These are phyloP conservation scores for Muricea muricata DNA, from an alignment of 92 coral and sea anemone species.

Conservation along the genomic window DNA sequence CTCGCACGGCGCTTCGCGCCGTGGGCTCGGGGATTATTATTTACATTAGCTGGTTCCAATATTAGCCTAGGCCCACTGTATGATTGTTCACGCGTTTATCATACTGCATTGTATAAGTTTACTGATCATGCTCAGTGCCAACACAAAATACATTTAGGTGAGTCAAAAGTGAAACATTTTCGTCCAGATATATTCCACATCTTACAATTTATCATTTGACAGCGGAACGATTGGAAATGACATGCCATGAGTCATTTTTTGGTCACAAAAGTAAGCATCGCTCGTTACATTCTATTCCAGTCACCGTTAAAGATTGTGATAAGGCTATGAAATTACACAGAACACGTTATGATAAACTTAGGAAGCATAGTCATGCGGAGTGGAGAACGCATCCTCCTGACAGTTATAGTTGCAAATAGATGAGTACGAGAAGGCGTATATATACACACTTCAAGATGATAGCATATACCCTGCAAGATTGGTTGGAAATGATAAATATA, in stretches of 20 bases:
- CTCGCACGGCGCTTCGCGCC: too few species aligned
- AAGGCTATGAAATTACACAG: background rate
- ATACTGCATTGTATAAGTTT: conserved; percentile 13
- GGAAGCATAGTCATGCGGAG: background rate
- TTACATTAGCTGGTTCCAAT: too few species aligned
- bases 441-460: background rate
- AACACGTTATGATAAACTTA: conserved; percentile 1
- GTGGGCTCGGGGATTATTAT: too few species aligned
- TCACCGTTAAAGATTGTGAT: background rate
- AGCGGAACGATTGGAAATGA: background rate
- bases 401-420: conserved; percentile 4
- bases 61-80: conserved; percentile 21
- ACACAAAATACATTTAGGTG: conserved; percentile 6
- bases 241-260: conserved; percentile 5
- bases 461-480: conserved; percentile 4
- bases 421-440: background rate
- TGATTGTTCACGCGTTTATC: conserved; percentile 11
- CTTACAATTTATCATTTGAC: conserved; percentile 17
- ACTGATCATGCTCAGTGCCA: background rate
- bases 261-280: background rate
- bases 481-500: background rate
- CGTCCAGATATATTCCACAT: conserved; percentile 1
- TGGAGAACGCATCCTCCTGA: background rate
- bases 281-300: background rate
- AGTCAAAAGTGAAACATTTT: background rate